Evolutionary conservation across 30 jellyfish, hydroid and myxozoan genomes (phyloP).

Genomic region (Cassiopea xamachana): DNA sequence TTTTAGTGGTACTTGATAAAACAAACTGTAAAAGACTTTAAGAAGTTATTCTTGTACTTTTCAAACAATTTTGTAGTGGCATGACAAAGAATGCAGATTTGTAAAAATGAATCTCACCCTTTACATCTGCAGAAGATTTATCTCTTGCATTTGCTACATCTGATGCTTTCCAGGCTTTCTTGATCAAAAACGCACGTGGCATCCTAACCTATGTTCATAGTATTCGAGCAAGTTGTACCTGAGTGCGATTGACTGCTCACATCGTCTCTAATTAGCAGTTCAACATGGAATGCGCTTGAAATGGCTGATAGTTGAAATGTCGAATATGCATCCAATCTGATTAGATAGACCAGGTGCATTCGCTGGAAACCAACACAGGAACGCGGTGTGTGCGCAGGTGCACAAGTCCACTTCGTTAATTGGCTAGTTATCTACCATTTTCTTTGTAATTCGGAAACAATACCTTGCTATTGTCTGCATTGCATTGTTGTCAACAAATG

Average conservation of each 20-base stretch:
- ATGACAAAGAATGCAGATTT: neutral
- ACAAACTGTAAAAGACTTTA: no score
- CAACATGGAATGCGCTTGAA: conserved; percentile 35
- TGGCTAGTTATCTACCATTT: conserved; percentile 30
- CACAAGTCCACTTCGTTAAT: conserved; percentile 17
- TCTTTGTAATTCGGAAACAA: conserved; percentile 22
- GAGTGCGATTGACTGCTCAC: neutral
- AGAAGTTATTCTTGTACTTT: neutral
- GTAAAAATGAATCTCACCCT: conserved; percentile 5
- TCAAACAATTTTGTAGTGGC: neutral
- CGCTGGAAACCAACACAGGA: conserved; percentile 49
- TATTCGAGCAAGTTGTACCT: neutral
- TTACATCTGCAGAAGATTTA: neutral
- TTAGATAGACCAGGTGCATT: conserved; percentile 51
- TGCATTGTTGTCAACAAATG: conserved; percentile 10
- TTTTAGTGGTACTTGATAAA: no score
- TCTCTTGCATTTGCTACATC: neutral
- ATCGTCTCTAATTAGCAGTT: conserved; percentile 48
- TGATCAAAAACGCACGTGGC: conserved; percentile 58
- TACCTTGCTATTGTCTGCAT: neutral
- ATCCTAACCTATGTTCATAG: conserved; percentile 11
- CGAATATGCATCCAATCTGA: conserved; percentile 22
- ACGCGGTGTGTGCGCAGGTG: conserved; percentile 53
- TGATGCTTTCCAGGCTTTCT: conserved; percentile 43
- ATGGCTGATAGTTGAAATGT: conserved; percentile 44